phyloP scores from a whole-genome alignment of 1,140 invertebrate genomes.

The Streblospio benedicti region DNA sequence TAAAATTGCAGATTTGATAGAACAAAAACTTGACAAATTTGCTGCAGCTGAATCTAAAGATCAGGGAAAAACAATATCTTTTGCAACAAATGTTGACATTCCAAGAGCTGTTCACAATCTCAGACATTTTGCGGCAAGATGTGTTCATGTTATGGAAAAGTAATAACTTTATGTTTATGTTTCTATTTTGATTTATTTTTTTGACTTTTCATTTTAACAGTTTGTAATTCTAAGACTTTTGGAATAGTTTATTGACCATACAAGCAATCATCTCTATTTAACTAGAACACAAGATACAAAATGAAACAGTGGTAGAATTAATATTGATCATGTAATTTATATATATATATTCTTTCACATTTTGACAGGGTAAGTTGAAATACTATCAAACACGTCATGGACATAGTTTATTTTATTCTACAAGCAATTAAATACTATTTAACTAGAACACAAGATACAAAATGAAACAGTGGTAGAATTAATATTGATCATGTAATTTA shows the following conservation, averaged over 20 bases:
- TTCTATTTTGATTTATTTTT: not conserved
- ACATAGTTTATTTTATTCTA: no score
- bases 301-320: no score
- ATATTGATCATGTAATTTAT: no score
- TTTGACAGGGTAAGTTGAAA: no score
- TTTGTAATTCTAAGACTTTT: not conserved
- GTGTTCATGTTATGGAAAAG: constrained; percentile 46
- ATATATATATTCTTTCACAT: no score
- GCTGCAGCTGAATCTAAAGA: constrained; percentile 53
- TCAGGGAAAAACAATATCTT: constrained; percentile 55
- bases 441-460: not conserved
- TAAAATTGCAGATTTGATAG: constrained; percentile 53
- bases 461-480: no score
- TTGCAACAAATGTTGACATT: constrained; percentile 52
- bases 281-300: not conserved
- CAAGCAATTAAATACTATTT: not conserved
- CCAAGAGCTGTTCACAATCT: constrained; percentile 55
- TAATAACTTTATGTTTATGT: no score
- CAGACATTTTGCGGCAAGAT: constrained; percentile 52
- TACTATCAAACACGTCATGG: no score
- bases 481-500: no score
- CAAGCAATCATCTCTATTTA: not conserved
- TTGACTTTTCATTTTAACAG: not conserved
- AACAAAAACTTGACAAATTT: constrained; percentile 50
- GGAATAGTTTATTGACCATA: not conserved